A percentile compares a stretch with the other conserved stretches of the same genome.
Evolutionary conservation across 2,113 vertebrate genomes (phyloP).

Genomic region (Passerina amoena): DNA sequence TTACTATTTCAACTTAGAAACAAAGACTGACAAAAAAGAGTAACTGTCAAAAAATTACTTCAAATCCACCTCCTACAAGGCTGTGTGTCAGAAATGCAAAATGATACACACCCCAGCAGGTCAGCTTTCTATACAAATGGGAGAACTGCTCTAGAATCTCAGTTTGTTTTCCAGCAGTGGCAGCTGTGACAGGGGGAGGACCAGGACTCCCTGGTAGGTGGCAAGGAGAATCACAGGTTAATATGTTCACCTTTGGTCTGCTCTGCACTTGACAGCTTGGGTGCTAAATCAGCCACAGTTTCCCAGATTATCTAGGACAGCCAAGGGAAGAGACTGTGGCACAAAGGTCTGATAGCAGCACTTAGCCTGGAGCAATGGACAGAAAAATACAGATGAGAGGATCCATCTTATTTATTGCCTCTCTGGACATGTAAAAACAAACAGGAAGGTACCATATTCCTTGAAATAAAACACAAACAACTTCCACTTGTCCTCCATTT

Average conservation of each 20-base stretch:
- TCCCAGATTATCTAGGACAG: neutral
- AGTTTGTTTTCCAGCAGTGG: neutral
- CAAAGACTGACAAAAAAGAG: neutral
- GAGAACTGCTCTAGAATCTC: neutral
- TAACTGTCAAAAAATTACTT: neutral
- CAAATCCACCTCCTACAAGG: neutral
- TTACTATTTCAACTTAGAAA: neutral
- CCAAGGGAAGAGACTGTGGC: neutral
- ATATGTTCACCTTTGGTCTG: neutral
- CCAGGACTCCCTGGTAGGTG: accelerated
- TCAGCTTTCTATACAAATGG: neutral
- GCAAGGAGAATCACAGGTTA: neutral
- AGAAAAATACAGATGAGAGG: neutral
- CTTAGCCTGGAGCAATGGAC: neutral
- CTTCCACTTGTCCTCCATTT: neutral
- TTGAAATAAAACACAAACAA: neutral
- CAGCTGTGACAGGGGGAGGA: neutral
- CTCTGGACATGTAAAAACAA: neutral
- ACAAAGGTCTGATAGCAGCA: neutral
- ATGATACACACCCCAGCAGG: neutral
- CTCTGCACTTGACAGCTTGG: neutral
- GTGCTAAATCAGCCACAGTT: neutral
- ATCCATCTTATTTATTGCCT: neutral
- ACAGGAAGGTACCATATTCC: neutral
- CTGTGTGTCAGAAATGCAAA: neutral